Percentiles rank a stretch among this genome's conserved stretches.
phyloP scores from a whole-genome alignment of 2,888 invertebrate genomes.

The Ormyrus pomaceus region DNA sequence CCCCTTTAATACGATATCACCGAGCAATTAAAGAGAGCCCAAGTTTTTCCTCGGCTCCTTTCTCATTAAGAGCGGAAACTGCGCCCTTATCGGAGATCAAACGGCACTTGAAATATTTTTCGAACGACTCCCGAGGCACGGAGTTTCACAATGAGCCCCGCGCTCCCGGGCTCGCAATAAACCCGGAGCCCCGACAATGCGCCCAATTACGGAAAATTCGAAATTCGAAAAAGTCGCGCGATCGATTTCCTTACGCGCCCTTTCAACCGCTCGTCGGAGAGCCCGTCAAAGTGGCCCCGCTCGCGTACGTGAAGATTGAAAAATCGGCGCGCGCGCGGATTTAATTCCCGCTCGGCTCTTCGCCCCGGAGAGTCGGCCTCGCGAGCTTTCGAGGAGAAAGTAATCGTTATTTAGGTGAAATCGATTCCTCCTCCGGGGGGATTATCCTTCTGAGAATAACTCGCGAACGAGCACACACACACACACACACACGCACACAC shows the following conservation, averaged over 20 bases:
- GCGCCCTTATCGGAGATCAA: too few relatives aligned
- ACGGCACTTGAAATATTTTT: too few relatives aligned
- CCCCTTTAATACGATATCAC: too few relatives aligned
- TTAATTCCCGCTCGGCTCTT: conserved; percentile 11
- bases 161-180: background rate
- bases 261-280: background rate
- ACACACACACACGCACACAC: too few relatives aligned
- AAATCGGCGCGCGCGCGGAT: background rate
- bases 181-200: background rate
- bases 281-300: background rate
- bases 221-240: conserved; percentile 17
- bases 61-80: too few relatives aligned
- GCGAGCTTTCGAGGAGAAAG: conserved; percentile 2
- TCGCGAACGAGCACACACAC: background rate
- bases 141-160: too few relatives aligned
- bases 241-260: background rate
- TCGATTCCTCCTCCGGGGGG: conserved; percentile 11
- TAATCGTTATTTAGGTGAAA: conserved; percentile 36
- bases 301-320: conserved; percentile 1
- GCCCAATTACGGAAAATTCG: background rate
- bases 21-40: too few relatives aligned
- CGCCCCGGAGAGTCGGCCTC: too few relatives aligned
- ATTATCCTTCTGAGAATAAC: conserved; percentile 32
- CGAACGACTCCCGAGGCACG: too few relatives aligned
- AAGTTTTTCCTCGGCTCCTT: too few relatives aligned